Conservation (phyloP, 2,888 invertebrate species). For the Tetranychus truncatus region DNA sequence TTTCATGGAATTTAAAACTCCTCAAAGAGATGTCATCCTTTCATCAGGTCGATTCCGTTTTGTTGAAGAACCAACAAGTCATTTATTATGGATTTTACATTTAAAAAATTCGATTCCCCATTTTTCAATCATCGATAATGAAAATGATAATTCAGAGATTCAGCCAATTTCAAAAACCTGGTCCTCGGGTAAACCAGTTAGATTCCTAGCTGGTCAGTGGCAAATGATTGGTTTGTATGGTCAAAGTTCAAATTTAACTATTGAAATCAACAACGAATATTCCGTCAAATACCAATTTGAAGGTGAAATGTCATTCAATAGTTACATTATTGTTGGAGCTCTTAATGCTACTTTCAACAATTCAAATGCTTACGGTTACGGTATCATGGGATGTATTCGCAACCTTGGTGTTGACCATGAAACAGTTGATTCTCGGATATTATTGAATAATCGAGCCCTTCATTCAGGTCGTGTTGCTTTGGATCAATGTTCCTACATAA, state of each 20-base stretch:
- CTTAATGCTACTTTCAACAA: slow-evolving; percentile 11
- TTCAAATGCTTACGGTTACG: slow-evolving; percentile 9
- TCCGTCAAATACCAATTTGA: background rate
- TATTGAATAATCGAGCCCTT: slow-evolving; percentile 5
- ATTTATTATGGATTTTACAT: slow-evolving; percentile 13
- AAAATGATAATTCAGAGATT: background rate
- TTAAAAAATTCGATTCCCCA: slow-evolving; percentile 5
- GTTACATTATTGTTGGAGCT: slow-evolving; percentile 10
- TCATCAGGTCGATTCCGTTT: slow-evolving; percentile 9
- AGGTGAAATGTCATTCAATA: background rate
- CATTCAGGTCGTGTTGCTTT: slow-evolving; percentile 57
- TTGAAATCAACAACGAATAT: background rate
- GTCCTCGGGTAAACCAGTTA: background rate
- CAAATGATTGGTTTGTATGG: background rate
- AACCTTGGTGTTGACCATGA: slow-evolving; percentile 15
- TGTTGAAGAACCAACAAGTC: background rate
- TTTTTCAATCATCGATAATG: slow-evolving; percentile 9
- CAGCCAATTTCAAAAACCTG: background rate
- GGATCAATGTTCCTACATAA: slow-evolving; percentile 71
- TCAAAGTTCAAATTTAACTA: background rate
- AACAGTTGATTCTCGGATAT: slow-evolving; percentile 14
- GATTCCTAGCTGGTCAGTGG: background rate
- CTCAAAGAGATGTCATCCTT: slow-evolving; percentile 12
- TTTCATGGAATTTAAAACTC: slow-evolving; percentile 8
- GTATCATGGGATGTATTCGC: slow-evolving; percentile 19